Evolutionary conservation across 2,797 vertebrate species (phyloP), one percentile per base, ranked within the genome.

Genomic region (Ambastaia sidthimunki): DNA sequence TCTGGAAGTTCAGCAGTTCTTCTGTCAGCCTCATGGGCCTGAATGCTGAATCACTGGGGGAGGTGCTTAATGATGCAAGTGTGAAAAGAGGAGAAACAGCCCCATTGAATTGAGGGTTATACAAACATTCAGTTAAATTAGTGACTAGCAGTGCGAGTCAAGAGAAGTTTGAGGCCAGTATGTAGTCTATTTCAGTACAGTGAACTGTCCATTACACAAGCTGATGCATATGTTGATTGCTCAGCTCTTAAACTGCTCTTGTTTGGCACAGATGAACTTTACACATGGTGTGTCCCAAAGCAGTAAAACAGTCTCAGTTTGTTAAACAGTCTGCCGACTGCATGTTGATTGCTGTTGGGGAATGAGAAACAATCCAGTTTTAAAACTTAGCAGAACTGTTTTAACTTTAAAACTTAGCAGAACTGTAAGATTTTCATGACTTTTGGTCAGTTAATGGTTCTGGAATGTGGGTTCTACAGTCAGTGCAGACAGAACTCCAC

Each of bases 81-180:
- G 70, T 74, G 80, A 86, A 74, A 78, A 70, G 76, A 84, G 81
- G 78, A 80, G 86, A 87, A 84, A 77, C 86, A 82, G 63, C 48
- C 16, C 41, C 25, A 71, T 80, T 47, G 50, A 81, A 52, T 41
- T 68, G 67, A 80, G 83, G 76, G 71, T 60, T 79, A 76, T 67
- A 72, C 74, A 80, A 76, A 83, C 41, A 78, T 80, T 82, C 41
- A 16, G 48, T 19, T 67, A 54, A 80, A 50, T 25, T 21, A 21
- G 67, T 65, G 75, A 68, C 16, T 44, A 25, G 37, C n/a, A 63
- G 28, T 28, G 28, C 4, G 28, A 28, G 67, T 25, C 18, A 34
- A 23, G 28, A 28, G 28, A 2, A 28, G 28, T 28, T 10, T 1
- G 19, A 62, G 41, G 48, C n/a, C n/a, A n/a, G n/a, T n/a, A n/a